Evolutionary conservation across 2,113 vertebrate species (phyloP), one percentile per base, ranked within the genome.

Genomic region (Xyrauchen texanus): DNA sequence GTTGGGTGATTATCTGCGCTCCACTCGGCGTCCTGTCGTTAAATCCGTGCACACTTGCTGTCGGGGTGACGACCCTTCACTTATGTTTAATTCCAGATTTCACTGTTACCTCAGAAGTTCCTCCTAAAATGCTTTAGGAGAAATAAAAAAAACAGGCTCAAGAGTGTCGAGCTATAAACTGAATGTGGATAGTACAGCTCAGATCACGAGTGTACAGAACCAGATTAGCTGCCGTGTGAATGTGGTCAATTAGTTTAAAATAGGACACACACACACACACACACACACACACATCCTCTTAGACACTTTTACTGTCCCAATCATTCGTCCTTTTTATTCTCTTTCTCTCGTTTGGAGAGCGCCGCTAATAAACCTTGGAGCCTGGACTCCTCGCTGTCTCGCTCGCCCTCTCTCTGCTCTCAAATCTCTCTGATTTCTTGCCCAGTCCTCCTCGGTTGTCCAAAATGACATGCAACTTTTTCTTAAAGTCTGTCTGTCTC

Each of bases 321-420:
- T 34, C 21, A 34, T 76, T 76, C 66, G 3, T 34, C 21, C 21
- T 34, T 34, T 34, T 16, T 66, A 34, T 42, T 74, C 58, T 83
- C 65, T 77, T 46, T 76, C 81, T 75, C 63, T 81, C 76, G 78
- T 90, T 89, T 85, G 86, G 89, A 87, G 86, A 87, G 83, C 85
- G 75, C 82, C 44, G 73, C 85, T 92, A 92, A 92, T 92, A 92
- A 90, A 91, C 85, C 83, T 79, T 86, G 91, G 91, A 91, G 91
- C 91, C 91, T 87, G 86, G 76, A 86, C 88, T 89, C 88, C 82
- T 85, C 89, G 86, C 81, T 73, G 84, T 87, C 87, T 86, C 86
- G 78, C 73, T 76, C 60, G 88, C 87, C 80, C 83, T 83, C 15
- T 72, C 78, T 57, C 53, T 77, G 76, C 83, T 60, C 66, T 53